Base-by-base conservation (phyloP, 2,113 vertebrate species). In the Orthonyx spaldingii region DNA sequence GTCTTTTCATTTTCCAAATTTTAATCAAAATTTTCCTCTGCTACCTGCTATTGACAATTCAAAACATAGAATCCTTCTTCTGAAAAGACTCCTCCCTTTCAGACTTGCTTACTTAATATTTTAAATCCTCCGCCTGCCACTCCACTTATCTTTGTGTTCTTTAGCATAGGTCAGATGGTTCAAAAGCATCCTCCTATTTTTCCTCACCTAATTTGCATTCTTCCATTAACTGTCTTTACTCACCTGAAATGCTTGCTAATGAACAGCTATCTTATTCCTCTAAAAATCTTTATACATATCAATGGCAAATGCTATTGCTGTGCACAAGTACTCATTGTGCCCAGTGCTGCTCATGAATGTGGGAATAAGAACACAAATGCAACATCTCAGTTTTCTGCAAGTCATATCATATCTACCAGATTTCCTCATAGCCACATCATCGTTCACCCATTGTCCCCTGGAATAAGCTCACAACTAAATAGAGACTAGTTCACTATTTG, bases 91-190 rank as follows among this genome's bases (percentile, higher is more conserved):
- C 6, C 7, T 61, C 3, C 3, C 9, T 74, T 88, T 83, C 50
- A 81, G 41, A 59, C 7, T 55, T 46, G 37, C 8, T 77, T 30
- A 11, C 13, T 8, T 39, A 74, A 55, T 26, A 4, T 8, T 37
- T n/a, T 50, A 50, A 63, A 59, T 27, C 11, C 11, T 64, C 7
- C 0, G 1, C 10, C 20, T 13, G 3, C 9, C 4, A 2, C 4
- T 18, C 3, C 20, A 18, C 28, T 30, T 13, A 13, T 32, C 39
- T n/a, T 27, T 55, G 3, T 65, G 3, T n/a, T 72, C 11, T 80
- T 68, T 37, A 55, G 16, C 21, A n/a, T 41, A 44, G 9, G 16
- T 47, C 12, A 63, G 13, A 16, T 11, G 35, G 20, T 46, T 90
- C 42, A 49, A 66, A 74, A 49, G 3, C 13, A 63, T 42, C 9